Evolutionary conservation across 30 jellyfish, hydroid and myxozoan genomes (phyloP).

Genomic region (Hydra vulgaris): DNA sequence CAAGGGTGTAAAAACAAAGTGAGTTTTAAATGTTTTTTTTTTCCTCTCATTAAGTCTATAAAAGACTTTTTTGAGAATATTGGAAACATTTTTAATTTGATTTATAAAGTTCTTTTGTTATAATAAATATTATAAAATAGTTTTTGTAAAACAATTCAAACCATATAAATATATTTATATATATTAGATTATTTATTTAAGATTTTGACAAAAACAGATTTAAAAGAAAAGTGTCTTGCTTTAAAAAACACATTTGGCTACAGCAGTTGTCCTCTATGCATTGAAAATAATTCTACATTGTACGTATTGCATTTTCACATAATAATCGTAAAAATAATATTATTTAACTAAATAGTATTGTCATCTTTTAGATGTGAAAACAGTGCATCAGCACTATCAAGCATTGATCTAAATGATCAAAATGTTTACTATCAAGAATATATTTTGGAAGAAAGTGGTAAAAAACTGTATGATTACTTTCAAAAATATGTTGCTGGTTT

Average conservation of each 20-base stretch:
- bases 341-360: no score
- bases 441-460: slow-evolving; percentile 64
- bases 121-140: no score
- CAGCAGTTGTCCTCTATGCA: slow-evolving; percentile 30
- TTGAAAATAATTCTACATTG: no score
- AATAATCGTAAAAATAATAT: no score
- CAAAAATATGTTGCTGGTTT: slow-evolving; percentile 64
- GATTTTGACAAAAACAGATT: neutral
- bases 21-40: slow-evolving; percentile 23
- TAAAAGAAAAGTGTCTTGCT: neutral
- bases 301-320: no score
- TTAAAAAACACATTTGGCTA: slow-evolving; percentile 36
- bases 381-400: neutral
- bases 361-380: neutral
- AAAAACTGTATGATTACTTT: slow-evolving; percentile 34
- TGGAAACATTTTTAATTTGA: no score
- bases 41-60: no score
- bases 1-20: slow-evolving; percentile 42
- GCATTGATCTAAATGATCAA: neutral
- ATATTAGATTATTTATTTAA: no score
- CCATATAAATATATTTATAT: no score
- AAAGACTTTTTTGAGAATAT: no score
- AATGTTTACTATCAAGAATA: slow-evolving; percentile 50
- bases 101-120: no score
- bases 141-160: no score